A percentile compares a stretch with the other conserved stretches of the same genome.
Evolutionary conservation across 2,113 vertebrate species (phyloP).

Genomic region (Sinocyclocheilus rhinocerous): DNA sequence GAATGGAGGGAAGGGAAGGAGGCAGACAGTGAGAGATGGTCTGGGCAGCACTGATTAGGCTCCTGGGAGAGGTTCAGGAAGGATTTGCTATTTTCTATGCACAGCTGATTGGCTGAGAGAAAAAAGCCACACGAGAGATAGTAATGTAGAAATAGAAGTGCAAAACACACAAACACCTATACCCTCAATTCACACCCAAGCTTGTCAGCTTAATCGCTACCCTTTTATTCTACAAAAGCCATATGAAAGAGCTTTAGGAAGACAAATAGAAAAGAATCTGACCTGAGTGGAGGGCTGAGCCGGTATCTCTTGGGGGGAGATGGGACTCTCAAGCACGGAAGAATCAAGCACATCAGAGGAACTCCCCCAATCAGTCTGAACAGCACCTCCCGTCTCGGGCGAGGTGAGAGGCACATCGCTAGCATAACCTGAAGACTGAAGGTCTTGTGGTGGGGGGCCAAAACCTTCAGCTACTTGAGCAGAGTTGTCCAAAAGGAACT

Average conservation of each 20-base stretch:
- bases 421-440: conserved; percentile 73
- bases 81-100: conserved; percentile 48
- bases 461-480: conserved; percentile 39
- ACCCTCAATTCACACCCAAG: background rate
- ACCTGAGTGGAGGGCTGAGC: conserved; percentile 69
- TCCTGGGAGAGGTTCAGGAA: conserved; percentile 64
- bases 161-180: conserved; percentile 3
- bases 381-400: conserved; percentile 71
- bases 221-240: background rate
- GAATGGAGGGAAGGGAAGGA: background rate
- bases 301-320: conserved; percentile 61
- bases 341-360: conserved; percentile 76
- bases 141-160: conserved; percentile 27
- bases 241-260: background rate
- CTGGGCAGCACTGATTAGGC: conserved; percentile 72
- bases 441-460: conserved; percentile 62
- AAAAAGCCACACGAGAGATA: conserved; percentile 8
- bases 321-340: conserved; percentile 70
- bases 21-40: conserved; percentile 29
- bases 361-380: conserved; percentile 75
- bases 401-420: conserved; percentile 78
- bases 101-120: conserved; percentile 54
- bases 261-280: conserved; percentile 42
- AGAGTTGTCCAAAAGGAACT: conserved; percentile 58
- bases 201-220: background rate